phyloP scores from a whole-genome alignment of 2,797 vertebrate genomes.

The Tolypeutes matacus region DNA sequence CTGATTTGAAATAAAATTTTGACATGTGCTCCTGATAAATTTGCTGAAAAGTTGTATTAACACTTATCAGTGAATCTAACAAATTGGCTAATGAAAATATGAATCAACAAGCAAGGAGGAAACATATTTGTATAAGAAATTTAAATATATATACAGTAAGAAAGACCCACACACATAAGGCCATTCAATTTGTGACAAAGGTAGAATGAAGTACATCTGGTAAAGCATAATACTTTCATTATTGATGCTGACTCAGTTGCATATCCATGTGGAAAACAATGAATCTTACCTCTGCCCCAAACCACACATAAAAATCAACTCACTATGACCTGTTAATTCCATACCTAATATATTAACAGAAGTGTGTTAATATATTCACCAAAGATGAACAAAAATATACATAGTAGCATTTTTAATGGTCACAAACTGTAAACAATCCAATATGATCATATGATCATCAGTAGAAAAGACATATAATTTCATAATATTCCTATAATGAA shows the following conservation, averaged over 20 bases:
- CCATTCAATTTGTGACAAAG: not conserved
- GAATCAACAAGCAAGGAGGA: not conserved
- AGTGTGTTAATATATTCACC: not conserved
- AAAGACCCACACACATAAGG: not conserved
- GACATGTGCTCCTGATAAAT: not conserved
- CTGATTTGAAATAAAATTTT: not conserved
- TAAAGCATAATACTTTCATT: not conserved
- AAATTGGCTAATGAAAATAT: not conserved
- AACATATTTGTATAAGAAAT: not conserved
- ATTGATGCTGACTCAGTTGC: not conserved
- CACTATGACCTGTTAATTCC: not conserved
- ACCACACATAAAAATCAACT: not conserved
- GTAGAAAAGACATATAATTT: not conserved
- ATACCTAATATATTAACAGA: not conserved
- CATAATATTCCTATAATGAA: not conserved
- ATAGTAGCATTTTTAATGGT: not conserved
- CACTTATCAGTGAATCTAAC: not conserved
- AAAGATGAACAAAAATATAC: constrained; percentile 16
- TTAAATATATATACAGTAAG: not conserved
- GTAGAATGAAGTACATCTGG: not conserved
- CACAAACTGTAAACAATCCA: not conserved
- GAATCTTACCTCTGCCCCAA: not conserved
- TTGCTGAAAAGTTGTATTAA: not conserved
- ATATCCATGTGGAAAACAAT: not conserved
- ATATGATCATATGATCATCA: not conserved